These are phyloP conservation scores for Lineus longissimus DNA, from an alignment of 1,140 invertebrate species.

Conservation along the genomic window DNA sequence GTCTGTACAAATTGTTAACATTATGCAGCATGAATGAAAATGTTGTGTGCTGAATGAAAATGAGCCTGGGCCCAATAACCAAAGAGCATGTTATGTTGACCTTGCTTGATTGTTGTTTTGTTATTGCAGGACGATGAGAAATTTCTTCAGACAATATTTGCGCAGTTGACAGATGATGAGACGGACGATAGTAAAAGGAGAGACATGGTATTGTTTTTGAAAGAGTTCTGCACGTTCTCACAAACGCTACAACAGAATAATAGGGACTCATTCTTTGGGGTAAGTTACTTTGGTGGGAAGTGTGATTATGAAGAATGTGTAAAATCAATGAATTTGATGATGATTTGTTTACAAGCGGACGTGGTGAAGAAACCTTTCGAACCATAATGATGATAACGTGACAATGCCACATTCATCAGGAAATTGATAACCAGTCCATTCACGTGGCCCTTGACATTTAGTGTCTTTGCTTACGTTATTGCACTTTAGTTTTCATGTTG, in stretches of 20 bases:
- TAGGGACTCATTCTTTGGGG: conserved; percentile 95
- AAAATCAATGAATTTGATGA: too few species aligned
- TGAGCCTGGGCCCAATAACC: too few species aligned
- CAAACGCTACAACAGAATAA: conserved; percentile 95
- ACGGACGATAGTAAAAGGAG: conserved; percentile 80
- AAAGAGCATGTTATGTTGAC: too few species aligned
- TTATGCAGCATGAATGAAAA: not conserved
- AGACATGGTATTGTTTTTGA: conserved; percentile 94
- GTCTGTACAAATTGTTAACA: not conserved
- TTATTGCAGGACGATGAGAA: conserved; percentile 83
- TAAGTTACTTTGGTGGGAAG: conserved; percentile 31
- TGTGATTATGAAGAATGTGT: too few species aligned
- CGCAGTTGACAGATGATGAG: conserved; percentile 82
- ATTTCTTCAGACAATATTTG: conserved; percentile 91
- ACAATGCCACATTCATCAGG: not conserved
- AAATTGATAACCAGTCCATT: too few species aligned
- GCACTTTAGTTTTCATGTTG: too few species aligned
- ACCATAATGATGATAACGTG: not conserved
- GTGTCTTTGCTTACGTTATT: too few species aligned
- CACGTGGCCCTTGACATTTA: too few species aligned
- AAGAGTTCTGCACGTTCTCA: conserved; percentile 99
- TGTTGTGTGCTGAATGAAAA: too few species aligned
- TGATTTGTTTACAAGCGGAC: too few species aligned
- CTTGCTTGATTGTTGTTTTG: too few species aligned
- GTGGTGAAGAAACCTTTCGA: too few species aligned